Conservation (phyloP, 1,140 invertebrate genomes). For the Aphis craccivora region DNA sequence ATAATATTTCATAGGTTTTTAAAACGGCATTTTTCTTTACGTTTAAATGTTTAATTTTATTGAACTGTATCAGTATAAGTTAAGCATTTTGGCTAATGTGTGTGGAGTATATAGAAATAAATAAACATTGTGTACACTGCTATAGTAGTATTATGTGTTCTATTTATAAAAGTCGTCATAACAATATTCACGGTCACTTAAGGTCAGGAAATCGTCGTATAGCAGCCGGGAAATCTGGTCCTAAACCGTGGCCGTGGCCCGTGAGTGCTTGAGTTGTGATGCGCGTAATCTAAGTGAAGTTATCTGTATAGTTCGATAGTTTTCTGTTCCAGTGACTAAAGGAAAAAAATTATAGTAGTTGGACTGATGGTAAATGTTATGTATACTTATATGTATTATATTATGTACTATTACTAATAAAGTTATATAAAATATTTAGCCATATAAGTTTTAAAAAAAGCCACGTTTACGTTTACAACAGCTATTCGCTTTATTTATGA, state of each 20-base stretch:
- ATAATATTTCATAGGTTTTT: neutral
- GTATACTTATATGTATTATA: no score
- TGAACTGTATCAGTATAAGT: neutral
- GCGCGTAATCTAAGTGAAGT: no score
- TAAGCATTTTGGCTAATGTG: neutral
- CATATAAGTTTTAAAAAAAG: no score
- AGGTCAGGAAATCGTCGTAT: neutral
- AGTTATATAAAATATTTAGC: no score
- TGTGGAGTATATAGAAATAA: neutral
- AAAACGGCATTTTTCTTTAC: neutral
- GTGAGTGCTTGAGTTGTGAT: neutral
- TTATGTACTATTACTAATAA: no score
- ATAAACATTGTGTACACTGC: neutral
- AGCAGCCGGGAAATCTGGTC: neutral
- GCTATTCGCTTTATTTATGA: no score
- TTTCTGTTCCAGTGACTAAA: no score
- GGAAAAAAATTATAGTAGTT: no score
- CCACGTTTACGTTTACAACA: no score
- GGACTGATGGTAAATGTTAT: no score
- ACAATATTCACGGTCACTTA: conserved; percentile 7
- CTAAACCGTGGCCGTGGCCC: neutral
- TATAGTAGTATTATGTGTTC: neutral
- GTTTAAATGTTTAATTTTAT: neutral
- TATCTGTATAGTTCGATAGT: no score
- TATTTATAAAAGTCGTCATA: neutral